These are phyloP conservation scores for Lacerta viridis DNA, from an alignment of 2,797 vertebrate species.

Conservation along the genomic window DNA sequence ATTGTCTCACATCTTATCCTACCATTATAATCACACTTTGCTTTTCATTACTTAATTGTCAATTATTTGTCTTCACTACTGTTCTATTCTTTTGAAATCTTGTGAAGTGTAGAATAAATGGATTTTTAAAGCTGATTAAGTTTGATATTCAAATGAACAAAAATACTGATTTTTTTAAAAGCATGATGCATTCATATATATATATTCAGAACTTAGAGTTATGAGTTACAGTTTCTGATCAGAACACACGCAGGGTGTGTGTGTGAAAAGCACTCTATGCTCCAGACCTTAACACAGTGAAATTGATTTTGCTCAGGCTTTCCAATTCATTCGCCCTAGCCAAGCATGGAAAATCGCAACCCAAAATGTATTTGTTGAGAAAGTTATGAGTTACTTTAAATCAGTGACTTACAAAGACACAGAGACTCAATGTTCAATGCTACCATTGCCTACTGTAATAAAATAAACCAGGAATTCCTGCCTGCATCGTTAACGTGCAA, in stretches of 20 bases:
- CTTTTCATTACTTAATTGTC: conserved; percentile 52
- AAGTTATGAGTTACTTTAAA: conserved; percentile 39
- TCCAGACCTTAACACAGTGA: background rate
- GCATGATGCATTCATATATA: background rate
- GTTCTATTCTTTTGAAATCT: conserved; percentile 62
- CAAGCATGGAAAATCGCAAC: conserved; percentile 12
- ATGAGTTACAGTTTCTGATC: conserved; percentile 17
- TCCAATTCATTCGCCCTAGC: background rate
- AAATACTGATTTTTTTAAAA: background rate
- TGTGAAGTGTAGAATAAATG: conserved; percentile 62
- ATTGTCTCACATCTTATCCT: conserved; percentile 44
- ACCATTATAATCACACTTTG: conserved; percentile 51
- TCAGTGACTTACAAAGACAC: background rate
- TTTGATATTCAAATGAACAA: conserved; percentile 42
- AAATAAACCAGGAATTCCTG: background rate
- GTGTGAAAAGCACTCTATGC: background rate
- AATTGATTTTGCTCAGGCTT: conserved; percentile 2
- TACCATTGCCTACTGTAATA: background rate
- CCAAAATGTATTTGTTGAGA: conserved; percentile 41
- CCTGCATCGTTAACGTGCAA: background rate
- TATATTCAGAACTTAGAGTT: background rate
- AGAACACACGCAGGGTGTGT: background rate
- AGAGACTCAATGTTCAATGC: background rate
- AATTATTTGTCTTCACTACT: conserved; percentile 59
- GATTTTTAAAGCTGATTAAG: conserved; percentile 49